Evolutionary conservation across 2,888 invertebrate genomes (phyloP), one percentile per base, ranked within the genome.

Genomic region (Lasioglossum zephyrum): DNA sequence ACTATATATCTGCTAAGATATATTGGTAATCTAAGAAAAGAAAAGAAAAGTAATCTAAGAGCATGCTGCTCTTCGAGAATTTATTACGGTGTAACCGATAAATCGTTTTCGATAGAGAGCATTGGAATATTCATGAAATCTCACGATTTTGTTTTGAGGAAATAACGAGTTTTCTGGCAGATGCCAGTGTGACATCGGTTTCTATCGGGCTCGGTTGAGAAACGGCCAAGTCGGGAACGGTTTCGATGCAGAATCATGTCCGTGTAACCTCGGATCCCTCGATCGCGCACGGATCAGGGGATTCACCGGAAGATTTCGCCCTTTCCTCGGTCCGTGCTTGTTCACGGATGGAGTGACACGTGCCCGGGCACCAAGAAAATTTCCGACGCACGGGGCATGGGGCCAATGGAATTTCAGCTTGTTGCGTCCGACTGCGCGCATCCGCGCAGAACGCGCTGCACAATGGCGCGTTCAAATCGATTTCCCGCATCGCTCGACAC

Each of bases 391-490:
- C 26, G 60, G 60, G 66, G 9, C 26, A 49, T 26, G 63, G 47
- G 36, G 44, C 31, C 22, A 44, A 70, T 73, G 73, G 74, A 63
- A 83, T 80, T 75, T 69, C 31, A 75, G 39, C n/a, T 26, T 41
- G 60, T 76, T 36, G 74, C 73, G 72, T 83, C 79, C 16, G 72
- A 80, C 80, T 26, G 44, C 31, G 53, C 49, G 73, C 41, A 73
- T 49, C 70, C 53, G 63, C 73, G 83, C 76, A 53, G 73, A 83
- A 83, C 60, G 39, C 72, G 49, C 47, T 70, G 44, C 80, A 83
- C 75, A 76, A 76, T 76, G 76, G 73, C 44, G 44, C 63, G 76
- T 81, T 76, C 44, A 73, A 83, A 81, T 76, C 73, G 72, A 83
- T 83, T 77, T 72, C 70, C 70, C 75, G 81, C 72, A 18, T 70